Base-by-base conservation (phyloP, 2,797 vertebrate species). In the Helarctos malayanus region DNA sequence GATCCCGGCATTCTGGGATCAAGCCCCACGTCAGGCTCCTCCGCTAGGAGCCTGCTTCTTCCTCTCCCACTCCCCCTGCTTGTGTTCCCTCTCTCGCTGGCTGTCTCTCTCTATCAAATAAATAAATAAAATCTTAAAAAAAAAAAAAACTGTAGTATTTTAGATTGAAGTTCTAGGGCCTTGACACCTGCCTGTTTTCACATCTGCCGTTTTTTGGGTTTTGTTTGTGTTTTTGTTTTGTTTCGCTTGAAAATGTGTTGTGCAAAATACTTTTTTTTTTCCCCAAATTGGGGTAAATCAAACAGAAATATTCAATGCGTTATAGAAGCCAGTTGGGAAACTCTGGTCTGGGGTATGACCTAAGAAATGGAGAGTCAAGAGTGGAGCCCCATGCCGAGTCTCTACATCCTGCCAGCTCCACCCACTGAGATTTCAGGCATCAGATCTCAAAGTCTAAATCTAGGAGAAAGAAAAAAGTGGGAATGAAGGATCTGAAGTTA, bases 221-320 rank as follows among this genome's bases (percentile, higher is more conserved):
- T 45, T 80, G 13, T 2, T 9, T 45, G 76, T 52, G 52, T n/a
- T 35, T 45, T 73, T 47, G 5, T 73, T 73, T 73, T 73, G 1
- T 14, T 93, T 75, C 23, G 15, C 35, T 81, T 49, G 6, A 91
- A 96, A 95, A 85, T 91, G 54, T 73, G 63, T 75, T 63, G 83
- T 73, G 61, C 13, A 90, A 59, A 71, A 49, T 91, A 25, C 49
- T 6, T 21, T 56, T 15, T 47, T 61, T 91, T 90, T 94, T 11
- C 0, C 19, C 56, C 45, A 65, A 89, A 41, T 71, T 92, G 32
- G 45, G 96, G 15, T 81, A 89, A 94, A 82, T 65, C 4, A 59
- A 90, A 25, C 23, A 92, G 63, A 95, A 65, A 54, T 32, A 69
- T 69, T 92, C 5, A 35, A 3, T 15, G 9, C 73, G 54, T 78